Evolutionary conservation across 53 echinoderm and acorn worm genomes (phyloP), one percentile per base, ranked within the genome.

Genomic region (Echinometra lucunter): DNA sequence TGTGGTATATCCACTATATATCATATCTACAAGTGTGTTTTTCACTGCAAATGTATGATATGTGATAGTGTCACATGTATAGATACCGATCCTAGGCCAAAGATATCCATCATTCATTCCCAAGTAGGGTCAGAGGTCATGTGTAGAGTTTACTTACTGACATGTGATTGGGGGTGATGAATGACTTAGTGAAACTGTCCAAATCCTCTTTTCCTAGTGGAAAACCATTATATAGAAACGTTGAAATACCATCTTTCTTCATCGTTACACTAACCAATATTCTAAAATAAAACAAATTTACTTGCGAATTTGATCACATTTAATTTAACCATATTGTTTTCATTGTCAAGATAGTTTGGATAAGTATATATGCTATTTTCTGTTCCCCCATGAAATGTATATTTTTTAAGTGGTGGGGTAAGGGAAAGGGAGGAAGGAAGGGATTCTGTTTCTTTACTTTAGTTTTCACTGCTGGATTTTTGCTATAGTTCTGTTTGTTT

Each of bases 121-220:
- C 74, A 44, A 56, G 80, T 30, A 32, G 49, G 93, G 80, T 74
- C 93, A 80, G 74, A 78, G 93, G 40, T 93, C 80, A 93, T 78
- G 55, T 37, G 93, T 93, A 78, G 93, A 93, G 80, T 93, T 93
- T 44, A 45, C 58, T 80, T 74, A 32, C 37, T 56, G 49, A 58
- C 93, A 93, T 57, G 47, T 78, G 93, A 93, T 93, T 47, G 55
- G 18, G 58, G 57, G 78, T 93, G 93, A 78, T 56, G 93, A 93
- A 74, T 93, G 93, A 93, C 63, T 58, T 17, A 21, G 35, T 49
- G 85, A 49, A 85, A 45, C 49, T 85, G 2, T 49, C 34, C 85
- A 0, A 85, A 85, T 2, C 23, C 3, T 16, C 38, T 18, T 78
- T 42, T 78, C 21, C 42, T 2, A 42, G 78, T 78, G 42, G 78